Conservation (phyloP, 2,797 vertebrate genomes). For the Anguilla obscura region DNA sequence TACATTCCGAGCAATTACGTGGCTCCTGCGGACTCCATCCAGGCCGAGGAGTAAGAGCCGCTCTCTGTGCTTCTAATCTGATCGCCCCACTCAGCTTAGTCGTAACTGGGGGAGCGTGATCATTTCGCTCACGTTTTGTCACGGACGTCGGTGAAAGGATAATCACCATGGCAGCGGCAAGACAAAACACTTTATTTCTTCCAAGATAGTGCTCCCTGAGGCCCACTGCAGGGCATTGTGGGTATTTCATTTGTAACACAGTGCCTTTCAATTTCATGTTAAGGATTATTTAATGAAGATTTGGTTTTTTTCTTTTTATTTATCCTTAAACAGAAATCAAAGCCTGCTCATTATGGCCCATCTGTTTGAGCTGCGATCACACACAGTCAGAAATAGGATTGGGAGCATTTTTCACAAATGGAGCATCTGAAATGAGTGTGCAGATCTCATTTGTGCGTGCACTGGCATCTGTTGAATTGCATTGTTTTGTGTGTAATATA, state of each 20-base stretch:
- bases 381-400: neutral
- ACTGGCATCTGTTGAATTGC: neutral
- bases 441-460: neutral
- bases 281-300: constrained; percentile 21
- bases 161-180: neutral
- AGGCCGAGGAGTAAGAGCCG: constrained; percentile 91
- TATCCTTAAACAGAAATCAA: constrained; percentile 17
- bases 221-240: constrained; percentile 10
- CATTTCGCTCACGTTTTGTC: constrained; percentile 24
- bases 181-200: neutral
- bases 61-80: constrained; percentile 38
- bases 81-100: constrained; percentile 40
- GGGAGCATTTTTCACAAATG: neutral
- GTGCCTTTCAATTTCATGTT: neutral
- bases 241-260: neutral
- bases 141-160: neutral
- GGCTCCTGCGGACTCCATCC: constrained; percentile 95
- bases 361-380: constrained; percentile 2
- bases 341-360: constrained; percentile 1
- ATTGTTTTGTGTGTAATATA: neutral
- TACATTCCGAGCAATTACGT: constrained; percentile 98
- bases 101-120: constrained; percentile 38
- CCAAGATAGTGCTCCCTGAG: neutral
- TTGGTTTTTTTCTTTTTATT: neutral
- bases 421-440: neutral